A percentile compares a stretch with the other conserved stretches of the same genome.
phyloP scores from a whole-genome alignment of 2,888 invertebrate species.

The Macrostomum cliftonense region DNA sequence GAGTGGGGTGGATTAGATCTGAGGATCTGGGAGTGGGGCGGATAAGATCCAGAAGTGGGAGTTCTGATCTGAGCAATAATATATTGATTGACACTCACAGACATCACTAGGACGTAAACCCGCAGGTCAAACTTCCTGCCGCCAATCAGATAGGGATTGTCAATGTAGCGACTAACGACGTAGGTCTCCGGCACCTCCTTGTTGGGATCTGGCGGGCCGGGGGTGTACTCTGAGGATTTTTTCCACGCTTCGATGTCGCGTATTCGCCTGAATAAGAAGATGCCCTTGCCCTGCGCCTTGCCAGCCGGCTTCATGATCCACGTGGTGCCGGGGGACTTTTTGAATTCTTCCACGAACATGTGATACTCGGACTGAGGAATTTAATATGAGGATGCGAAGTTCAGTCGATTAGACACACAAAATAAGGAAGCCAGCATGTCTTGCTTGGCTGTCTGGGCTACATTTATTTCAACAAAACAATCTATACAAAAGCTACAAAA shows the following conservation, averaged over 20 bases:
- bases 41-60: too few species aligned
- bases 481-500: neutral
- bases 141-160: constrained; percentile 45
- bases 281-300: constrained; percentile 47
- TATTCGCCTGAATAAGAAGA: constrained; percentile 45
- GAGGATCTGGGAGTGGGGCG: too few species aligned
- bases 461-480: neutral
- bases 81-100: too few species aligned
- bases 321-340: constrained; percentile 42
- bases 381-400: too few species aligned
- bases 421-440: too few species aligned
- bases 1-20: too few species aligned
- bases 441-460: too few species aligned
- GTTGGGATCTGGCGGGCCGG: constrained; percentile 25
- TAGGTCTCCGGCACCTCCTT: constrained; percentile 36
- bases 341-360: constrained; percentile 46
- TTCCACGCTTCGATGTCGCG: constrained; percentile 43
- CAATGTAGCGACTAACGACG: constrained; percentile 46
- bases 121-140: constrained; percentile 48
- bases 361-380: constrained; percentile 44
- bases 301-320: constrained; percentile 50
- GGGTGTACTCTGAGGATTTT: constrained; percentile 26
- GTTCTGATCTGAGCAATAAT: too few species aligned
- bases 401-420: too few species aligned
- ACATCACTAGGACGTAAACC: constrained; percentile 46